Evolutionary conservation across 2,888 invertebrate species (phyloP).

Genomic region (Schrankia costaestrigalis): DNA sequence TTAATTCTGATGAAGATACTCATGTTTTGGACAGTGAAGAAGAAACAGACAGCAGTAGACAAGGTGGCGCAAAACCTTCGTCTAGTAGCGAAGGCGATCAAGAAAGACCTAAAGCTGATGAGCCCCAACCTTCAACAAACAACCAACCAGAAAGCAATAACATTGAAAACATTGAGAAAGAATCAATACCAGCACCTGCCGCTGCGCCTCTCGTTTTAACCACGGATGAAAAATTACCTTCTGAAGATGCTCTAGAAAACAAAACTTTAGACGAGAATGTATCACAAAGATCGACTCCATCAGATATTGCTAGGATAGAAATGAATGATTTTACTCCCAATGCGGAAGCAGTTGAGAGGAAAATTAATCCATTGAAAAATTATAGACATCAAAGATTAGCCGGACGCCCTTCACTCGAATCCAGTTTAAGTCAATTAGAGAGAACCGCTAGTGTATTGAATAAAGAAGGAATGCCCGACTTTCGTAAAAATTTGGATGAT

Average conservation of each 20-base stretch:
- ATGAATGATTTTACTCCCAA: conserved; percentile 26
- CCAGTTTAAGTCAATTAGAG: conserved; percentile 68
- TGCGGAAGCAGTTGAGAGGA: conserved; percentile 53
- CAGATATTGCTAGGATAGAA: conserved; percentile 25
- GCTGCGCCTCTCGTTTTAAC: conserved; percentile 57
- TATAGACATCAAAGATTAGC: conserved; percentile 71
- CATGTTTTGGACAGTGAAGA: conserved; percentile 71
- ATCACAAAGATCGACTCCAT: conserved; percentile 27
- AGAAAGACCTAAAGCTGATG: conserved; percentile 17
- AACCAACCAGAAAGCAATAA: conserved; percentile 26
- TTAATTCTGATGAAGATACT: conserved; percentile 62
- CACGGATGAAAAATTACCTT: conserved; percentile 67
- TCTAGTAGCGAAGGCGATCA: conserved; percentile 14
- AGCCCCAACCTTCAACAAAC: conserved; percentile 13
- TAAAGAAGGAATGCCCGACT: conserved; percentile 71
- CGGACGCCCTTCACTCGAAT: conserved; percentile 59
- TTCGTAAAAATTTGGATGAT: conserved; percentile 71
- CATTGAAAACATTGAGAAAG: conserved; percentile 17
- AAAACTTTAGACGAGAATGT: conserved; percentile 42
- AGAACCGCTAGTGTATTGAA: conserved; percentile 67
- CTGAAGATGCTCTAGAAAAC: conserved; percentile 63
- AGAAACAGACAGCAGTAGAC: conserved; percentile 42
- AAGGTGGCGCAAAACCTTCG: conserved; percentile 27
- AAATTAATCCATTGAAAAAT: conserved; percentile 72
- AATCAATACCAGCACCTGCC: conserved; percentile 29